These are phyloP conservation scores for Eupithecia abbreviata DNA, from an alignment of 2,888 invertebrate species.

Conservation along the genomic window DNA sequence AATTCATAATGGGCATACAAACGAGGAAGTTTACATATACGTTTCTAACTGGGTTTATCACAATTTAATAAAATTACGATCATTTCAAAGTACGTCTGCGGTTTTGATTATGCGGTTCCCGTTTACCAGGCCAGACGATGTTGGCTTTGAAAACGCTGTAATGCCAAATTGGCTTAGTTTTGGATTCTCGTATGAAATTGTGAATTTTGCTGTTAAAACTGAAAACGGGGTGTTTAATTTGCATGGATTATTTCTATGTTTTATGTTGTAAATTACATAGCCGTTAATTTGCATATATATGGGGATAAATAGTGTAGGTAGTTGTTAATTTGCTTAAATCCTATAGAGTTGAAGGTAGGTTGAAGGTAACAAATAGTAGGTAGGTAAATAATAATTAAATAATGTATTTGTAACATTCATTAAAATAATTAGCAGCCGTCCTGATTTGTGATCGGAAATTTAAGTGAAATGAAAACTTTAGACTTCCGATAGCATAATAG, in stretches of 20 bases:
- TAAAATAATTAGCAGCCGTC: background rate
- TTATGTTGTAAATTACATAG: background rate
- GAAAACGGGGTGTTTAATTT: slow-evolving; percentile 8
- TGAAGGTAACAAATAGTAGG: background rate
- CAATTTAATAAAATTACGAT: background rate
- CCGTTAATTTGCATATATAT: background rate
- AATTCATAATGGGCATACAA: background rate
- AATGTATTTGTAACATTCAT: background rate
- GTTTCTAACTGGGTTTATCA: background rate
- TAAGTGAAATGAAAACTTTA: background rate
- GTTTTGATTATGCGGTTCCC: slow-evolving; percentile 6
- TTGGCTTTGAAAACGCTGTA: slow-evolving; percentile 4
- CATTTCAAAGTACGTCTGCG: background rate
- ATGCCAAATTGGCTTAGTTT: slow-evolving; percentile 3
- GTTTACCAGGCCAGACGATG: slow-evolving; percentile 1
- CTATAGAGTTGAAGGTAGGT: background rate
- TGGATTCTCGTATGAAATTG: background rate
- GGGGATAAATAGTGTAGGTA: background rate
- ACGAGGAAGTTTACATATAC: background rate
- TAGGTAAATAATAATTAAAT: background rate
- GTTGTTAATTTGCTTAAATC: background rate
- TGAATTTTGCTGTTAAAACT: background rate
- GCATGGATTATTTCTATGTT: background rate
- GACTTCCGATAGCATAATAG: background rate
- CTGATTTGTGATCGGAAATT: background rate